Conservation (phyloP, 2,113 vertebrate species). For the Glaucomys volans region DNA sequence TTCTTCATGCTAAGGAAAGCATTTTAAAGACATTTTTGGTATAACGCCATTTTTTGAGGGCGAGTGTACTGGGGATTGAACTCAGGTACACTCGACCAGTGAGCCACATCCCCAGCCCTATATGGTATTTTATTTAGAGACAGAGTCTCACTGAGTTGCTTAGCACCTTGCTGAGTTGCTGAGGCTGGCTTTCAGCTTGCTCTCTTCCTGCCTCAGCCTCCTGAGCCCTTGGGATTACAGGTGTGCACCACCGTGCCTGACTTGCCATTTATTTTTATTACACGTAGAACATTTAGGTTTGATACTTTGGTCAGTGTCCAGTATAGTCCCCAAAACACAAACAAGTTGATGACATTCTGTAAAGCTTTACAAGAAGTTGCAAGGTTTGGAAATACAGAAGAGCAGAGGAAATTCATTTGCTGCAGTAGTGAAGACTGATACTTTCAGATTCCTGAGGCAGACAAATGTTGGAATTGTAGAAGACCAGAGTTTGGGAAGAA, state of each 20-base stretch:
- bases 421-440: not conserved
- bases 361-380: not conserved
- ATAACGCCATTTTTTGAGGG: not conserved
- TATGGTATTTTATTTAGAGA: too few species aligned
- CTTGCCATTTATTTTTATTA: not conserved
- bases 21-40: not conserved
- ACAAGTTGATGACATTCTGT: not conserved
- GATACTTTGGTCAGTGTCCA: not conserved
- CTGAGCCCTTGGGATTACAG: too few species aligned
- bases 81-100: too few species aligned
- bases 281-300: not conserved
- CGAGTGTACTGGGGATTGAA: too few species aligned
- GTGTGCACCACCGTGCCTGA: too few species aligned
- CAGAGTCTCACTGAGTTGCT: too few species aligned
- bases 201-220: too few species aligned
- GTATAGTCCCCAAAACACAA: not conserved
- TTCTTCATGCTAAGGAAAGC: not conserved
- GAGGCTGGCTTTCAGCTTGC: too few species aligned
- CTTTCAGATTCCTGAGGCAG: not conserved
- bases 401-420: not conserved
- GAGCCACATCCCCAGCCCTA: too few species aligned
- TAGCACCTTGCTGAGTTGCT: too few species aligned
- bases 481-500: not conserved
- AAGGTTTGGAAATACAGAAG: not conserved
- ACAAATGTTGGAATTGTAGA: not conserved